Base-by-base conservation (phyloP, 2,797 vertebrate genomes). In the Hirundo rustica region DNA sequence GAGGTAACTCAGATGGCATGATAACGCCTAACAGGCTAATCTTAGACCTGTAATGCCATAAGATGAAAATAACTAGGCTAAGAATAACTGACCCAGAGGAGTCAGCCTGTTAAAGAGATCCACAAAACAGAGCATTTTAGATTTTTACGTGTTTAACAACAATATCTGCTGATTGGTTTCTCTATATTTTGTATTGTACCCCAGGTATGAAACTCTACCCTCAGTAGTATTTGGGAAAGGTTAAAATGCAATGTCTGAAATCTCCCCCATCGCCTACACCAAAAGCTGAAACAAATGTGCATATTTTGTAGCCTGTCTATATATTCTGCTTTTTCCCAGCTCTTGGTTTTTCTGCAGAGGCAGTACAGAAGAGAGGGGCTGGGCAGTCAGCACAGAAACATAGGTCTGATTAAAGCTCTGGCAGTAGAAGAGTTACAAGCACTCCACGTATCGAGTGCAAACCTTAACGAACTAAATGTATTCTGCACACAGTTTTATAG, bases 41-140 rank as follows among this genome's bases (percentile, higher is more conserved):
- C 99, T 99, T 99, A 99, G 99, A 98, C 98, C 98, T 98, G 98
- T 98, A 97, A 99, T 99, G 98, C 99, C 98, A 99, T 99, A 98
- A 99, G 98, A 98, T 98, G 98, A 98, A 99, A 99, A 99, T 99
- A 99, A 98, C 98, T 95, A 97, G 97, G 97, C 99, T 99, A 99
- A 99, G 99, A 99, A 99, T 99, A 99, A 99, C 99, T 99, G 99
- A 99, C 99, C 99, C 98, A 99, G 98, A 99, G 99, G 98, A 99
- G 98, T 98, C 98, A 97, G 97, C 94, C 93, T 98, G 98, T 97
- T 97, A 96, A 97, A 97, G 94, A 95, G 95, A 97, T 85, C 92
- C 92, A 95, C 62, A 92, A 89, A 95, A 94, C 60, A 84, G 90
- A 82, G 92, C 92, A 90, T 85, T 96, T 97, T 87, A 94, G 77